phyloP scores from a whole-genome alignment of 2,888 invertebrate genomes.

The Bimastos eiseni region DNA sequence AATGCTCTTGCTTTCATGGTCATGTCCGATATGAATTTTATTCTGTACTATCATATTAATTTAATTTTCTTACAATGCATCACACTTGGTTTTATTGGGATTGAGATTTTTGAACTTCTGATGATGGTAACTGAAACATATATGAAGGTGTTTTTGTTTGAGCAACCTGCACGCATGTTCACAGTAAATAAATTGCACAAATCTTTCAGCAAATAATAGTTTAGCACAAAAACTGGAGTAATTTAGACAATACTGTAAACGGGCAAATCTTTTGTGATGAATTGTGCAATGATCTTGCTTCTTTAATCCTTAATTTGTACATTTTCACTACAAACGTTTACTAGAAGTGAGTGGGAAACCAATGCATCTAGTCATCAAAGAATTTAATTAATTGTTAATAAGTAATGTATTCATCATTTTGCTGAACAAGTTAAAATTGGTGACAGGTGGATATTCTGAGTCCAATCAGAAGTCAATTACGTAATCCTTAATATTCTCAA shows the following conservation, averaged over 20 bases:
- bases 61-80: not conserved
- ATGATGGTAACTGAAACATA: not conserved
- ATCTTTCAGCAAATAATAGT: not conserved
- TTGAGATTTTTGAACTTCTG: not conserved
- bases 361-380: too few species aligned
- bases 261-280: not conserved
- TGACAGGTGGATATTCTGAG: not conserved
- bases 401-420: not conserved
- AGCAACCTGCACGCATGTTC: not conserved
- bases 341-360: too few species aligned
- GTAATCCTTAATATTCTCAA: not conserved
- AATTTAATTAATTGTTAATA: too few species aligned
- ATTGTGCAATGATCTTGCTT: not conserved
- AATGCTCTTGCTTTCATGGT: not conserved
- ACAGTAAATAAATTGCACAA: not conserved
- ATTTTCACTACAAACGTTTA: too few species aligned
- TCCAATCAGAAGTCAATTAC: not conserved
- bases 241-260: not conserved
- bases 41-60: constrained; percentile 1
- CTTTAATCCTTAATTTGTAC: too few species aligned
- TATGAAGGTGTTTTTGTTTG: too few species aligned
- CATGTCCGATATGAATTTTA: constrained; percentile 17
- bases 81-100: not conserved
- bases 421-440: not conserved
- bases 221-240: not conserved